Percentiles rank a stretch among this genome's conserved stretches.
Conservation (phyloP, 1,140 invertebrate species). For the Drosophila sechellia region DNA sequence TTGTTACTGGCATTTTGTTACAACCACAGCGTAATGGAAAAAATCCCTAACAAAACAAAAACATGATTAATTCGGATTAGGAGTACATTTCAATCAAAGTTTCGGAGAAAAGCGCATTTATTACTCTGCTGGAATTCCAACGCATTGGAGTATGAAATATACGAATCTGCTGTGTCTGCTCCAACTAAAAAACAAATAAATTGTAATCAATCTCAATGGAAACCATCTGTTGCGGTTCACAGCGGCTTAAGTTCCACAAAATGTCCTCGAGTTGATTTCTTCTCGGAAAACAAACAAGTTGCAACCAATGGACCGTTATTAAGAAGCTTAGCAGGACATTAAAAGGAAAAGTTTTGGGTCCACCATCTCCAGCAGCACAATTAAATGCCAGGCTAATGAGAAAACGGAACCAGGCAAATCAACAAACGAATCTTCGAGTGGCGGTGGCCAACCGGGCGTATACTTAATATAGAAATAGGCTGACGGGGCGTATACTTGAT, state of each 20-base stretch:
- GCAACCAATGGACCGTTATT: conserved; percentile 22
- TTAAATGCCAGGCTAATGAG: conserved; percentile 33
- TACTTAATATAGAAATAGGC: conserved; percentile 20
- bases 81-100: not conserved
- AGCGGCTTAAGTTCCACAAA: conserved; percentile 22
- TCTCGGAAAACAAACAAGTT: conserved; percentile 9
- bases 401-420: conserved; percentile 10
- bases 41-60: not conserved
- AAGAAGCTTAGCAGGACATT: conserved; percentile 19
- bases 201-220: conserved; percentile 24
- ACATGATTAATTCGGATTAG: not conserved
- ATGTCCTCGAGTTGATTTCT: conserved; percentile 34
- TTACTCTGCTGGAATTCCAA: not conserved
- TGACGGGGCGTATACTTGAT: conserved; percentile 49
- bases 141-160: not conserved
- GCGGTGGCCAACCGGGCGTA: not conserved
- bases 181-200: conserved; percentile 36
- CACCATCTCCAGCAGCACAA: conserved; percentile 15
- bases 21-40: conserved; percentile 1
- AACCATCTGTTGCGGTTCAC: conserved; percentile 47
- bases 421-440: conserved; percentile 16
- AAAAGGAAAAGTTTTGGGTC: conserved; percentile 40
- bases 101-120: not conserved
- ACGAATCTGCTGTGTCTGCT: not conserved
- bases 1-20: not conserved